Evolutionary conservation across 2,113 vertebrate species (phyloP).

Genomic region (Epinephelus lanceolatus): DNA sequence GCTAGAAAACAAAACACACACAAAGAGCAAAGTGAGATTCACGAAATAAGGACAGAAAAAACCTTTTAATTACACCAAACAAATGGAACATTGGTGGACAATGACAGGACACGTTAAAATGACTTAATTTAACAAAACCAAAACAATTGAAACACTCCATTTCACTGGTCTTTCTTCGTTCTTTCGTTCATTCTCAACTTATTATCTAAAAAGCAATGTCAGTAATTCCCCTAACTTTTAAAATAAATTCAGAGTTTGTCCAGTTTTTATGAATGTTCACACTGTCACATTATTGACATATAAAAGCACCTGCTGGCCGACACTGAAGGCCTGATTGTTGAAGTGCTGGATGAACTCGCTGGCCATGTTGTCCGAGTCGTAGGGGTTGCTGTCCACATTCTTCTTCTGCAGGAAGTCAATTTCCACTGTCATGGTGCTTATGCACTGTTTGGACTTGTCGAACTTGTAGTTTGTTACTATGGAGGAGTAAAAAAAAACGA

Average conservation of each 20-base stretch:
- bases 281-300: neutral
- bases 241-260: too few relatives aligned
- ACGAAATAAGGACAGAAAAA: neutral
- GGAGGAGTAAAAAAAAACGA: neutral
- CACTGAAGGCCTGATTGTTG: conserved; percentile 92
- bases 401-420: conserved; percentile 98
- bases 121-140: neutral
- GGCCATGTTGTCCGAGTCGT: conserved; percentile 96
- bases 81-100: neutral
- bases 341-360: conserved; percentile 94
- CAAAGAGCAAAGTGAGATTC: neutral
- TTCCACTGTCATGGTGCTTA: conserved; percentile 93
- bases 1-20: conserved; percentile 75
- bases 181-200: neutral
- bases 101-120: too few relatives aligned
- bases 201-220: neutral
- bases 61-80: neutral
- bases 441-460: conserved; percentile 93
- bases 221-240: neutral
- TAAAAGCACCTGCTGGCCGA: conserved; percentile 91
- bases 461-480: conserved; percentile 91
- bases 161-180: neutral
- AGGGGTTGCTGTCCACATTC: conserved; percentile 92
- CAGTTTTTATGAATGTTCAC: neutral
- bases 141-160: neutral